Conservation (phyloP, 2,797 vertebrate genomes). For the Rhinoraja longicauda region DNA sequence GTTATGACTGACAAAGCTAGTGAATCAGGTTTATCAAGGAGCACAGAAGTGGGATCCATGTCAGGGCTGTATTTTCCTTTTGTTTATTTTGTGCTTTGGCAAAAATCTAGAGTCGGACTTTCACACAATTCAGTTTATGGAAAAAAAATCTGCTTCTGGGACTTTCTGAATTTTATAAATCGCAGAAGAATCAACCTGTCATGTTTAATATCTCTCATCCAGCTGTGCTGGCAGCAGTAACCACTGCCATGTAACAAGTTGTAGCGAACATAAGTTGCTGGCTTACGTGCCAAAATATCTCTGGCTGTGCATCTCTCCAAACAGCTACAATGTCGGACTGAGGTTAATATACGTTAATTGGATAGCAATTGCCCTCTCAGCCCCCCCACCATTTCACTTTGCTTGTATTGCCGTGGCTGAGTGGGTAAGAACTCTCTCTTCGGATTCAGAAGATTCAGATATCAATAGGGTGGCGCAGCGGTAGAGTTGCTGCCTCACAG, state of each 20-base stretch:
- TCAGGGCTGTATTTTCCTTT: background rate
- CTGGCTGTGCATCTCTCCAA: background rate
- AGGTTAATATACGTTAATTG: background rate
- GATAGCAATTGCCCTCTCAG: background rate
- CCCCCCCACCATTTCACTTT: background rate
- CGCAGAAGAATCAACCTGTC: slow-evolving; percentile 1
- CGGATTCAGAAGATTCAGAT: too few species aligned
- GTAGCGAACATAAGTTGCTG: background rate
- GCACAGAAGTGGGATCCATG: background rate
- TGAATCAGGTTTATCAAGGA: background rate
- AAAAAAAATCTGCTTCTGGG: background rate
- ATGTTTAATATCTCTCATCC: slow-evolving; percentile 22
- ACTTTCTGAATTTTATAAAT: background rate
- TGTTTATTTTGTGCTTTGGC: background rate
- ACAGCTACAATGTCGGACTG: background rate
- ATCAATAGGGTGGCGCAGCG: too few species aligned
- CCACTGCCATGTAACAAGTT: slow-evolving; percentile 2
- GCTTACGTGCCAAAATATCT: background rate
- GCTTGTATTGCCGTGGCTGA: too few species aligned
- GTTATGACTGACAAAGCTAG: background rate
- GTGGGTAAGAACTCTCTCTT: too few species aligned
- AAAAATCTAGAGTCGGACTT: background rate
- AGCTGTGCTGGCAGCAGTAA: background rate
- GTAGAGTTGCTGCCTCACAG: too few species aligned
- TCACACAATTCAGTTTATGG: background rate